Evolutionary conservation across 2,888 invertebrate species (phyloP).

Genomic region (Pollenia amentaria): DNA sequence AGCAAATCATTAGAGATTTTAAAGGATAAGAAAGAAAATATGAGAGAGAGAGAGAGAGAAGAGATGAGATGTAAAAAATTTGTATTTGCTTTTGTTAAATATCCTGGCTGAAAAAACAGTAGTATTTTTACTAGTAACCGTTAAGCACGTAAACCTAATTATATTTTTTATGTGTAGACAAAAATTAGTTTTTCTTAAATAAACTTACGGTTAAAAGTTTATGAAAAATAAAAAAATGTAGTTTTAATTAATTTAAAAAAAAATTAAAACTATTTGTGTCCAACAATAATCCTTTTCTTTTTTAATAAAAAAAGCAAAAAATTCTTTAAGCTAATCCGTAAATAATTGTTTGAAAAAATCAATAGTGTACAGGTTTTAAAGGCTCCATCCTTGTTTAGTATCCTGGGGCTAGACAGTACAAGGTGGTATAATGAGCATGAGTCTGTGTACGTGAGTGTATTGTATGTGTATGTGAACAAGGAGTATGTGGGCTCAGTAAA

Average conservation of each 20-base stretch:
- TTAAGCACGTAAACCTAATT: slow-evolving; percentile 53
- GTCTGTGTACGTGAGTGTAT: slow-evolving; percentile 22
- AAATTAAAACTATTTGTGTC: neutral
- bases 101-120: slow-evolving; percentile 52
- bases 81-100: slow-evolving; percentile 36
- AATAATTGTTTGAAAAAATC: slow-evolving; percentile 61
- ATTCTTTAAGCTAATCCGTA: neutral
- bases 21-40: neutral
- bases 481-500: slow-evolving; percentile 35
- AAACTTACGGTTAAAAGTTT: neutral
- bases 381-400: slow-evolving; percentile 13
- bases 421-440: slow-evolving; percentile 24
- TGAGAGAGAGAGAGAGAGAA: neutral
- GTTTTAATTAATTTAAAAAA: slow-evolving; percentile 9
- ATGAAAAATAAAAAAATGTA: slow-evolving; percentile 32
- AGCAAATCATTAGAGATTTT: slow-evolving; percentile 11
- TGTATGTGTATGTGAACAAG: neutral
- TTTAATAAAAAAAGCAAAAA: neutral
- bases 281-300: neutral
- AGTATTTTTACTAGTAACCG: slow-evolving; percentile 67
- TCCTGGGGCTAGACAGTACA: slow-evolving; percentile 57
- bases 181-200: slow-evolving; percentile 6
- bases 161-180: neutral
- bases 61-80: neutral
- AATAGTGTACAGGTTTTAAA: slow-evolving; percentile 58